Conservation (phyloP, 2,113 vertebrate species). For the Coptodon bakossiorum region DNA sequence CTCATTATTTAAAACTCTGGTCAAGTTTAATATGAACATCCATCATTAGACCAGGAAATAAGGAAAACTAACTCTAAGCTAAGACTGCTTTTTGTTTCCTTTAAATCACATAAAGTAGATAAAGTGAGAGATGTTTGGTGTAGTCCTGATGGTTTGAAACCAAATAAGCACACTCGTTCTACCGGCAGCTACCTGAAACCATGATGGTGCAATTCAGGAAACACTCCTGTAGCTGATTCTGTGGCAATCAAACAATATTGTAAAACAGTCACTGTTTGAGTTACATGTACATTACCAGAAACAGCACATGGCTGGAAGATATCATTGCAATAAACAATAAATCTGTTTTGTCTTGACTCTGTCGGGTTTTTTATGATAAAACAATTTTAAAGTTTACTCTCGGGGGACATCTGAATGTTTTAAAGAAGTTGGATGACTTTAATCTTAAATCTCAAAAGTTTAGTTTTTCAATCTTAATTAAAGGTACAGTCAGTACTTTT, state of each 20-base stretch:
- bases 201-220: not conserved
- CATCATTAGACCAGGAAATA: not conserved
- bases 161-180: not conserved
- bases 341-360: not conserved
- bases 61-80: not conserved
- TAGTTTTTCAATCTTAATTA: not conserved
- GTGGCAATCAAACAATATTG: not conserved
- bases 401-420: not conserved
- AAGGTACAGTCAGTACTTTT: not conserved
- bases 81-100: not conserved
- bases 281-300: not conserved
- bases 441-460: not conserved
- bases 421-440: not conserved
- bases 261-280: not conserved
- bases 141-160: not conserved
- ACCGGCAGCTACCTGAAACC: not conserved
- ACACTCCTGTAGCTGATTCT: not conserved
- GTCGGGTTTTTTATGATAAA: too few relatives aligned
- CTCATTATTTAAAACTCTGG: not conserved
- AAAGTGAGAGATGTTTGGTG: not conserved
- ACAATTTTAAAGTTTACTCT: not conserved
- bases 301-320: not conserved
- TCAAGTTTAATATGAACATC: not conserved
- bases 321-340: not conserved
- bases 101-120: not conserved